Conservation (phyloP, 2,113 vertebrate species). For the Crocuta crocuta region DNA sequence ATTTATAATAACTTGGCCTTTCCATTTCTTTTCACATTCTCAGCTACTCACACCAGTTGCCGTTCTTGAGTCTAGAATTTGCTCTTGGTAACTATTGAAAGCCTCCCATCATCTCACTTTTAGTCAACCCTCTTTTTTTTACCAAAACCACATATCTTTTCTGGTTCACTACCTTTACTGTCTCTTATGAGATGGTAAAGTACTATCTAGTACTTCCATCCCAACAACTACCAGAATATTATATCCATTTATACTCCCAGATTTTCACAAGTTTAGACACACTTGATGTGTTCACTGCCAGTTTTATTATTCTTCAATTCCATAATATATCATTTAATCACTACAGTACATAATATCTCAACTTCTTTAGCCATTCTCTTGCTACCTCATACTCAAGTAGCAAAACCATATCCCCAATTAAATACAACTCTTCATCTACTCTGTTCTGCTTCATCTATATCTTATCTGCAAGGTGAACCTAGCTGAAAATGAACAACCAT, state of each 20-base stretch:
- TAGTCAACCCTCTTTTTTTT: not conserved
- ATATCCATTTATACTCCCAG: not conserved
- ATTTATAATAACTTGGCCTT: not conserved
- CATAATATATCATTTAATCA: not conserved
- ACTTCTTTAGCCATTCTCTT: not conserved
- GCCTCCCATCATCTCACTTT: not conserved
- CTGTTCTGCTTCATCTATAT: too few relatives aligned
- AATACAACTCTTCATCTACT: not conserved
- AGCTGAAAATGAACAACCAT: not conserved
- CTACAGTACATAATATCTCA: not conserved
- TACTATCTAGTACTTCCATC: not conserved
- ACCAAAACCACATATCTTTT: not conserved
- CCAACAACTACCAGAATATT: not conserved
- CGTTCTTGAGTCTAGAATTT: not conserved
- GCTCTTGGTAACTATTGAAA: not conserved
- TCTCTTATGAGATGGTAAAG: not conserved
- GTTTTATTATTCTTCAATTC: not conserved
- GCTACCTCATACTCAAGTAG: not conserved
- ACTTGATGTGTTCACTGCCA: not conserved
- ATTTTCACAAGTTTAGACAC: not conserved
- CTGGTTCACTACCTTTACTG: not conserved
- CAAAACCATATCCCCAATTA: not conserved
- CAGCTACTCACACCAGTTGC: not conserved
- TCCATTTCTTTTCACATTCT: not conserved
- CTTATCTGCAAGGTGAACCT: not conserved